Evolutionary conservation across 2,888 invertebrate genomes (phyloP).

Genomic region (Mesopsocus fuscifrons): DNA sequence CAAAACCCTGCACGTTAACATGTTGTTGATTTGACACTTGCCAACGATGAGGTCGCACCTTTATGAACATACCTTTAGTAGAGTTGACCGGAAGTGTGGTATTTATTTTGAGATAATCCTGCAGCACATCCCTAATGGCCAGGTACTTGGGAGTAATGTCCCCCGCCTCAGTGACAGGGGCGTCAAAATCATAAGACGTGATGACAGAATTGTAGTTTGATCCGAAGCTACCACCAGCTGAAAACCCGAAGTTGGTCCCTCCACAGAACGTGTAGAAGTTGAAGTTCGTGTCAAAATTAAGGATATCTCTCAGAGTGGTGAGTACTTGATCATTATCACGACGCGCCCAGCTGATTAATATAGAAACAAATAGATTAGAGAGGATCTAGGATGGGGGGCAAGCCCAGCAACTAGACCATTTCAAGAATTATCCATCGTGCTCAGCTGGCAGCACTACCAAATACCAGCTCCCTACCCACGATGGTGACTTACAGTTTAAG

Average conservation of each 20-base stretch:
- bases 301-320: conserved; percentile 32
- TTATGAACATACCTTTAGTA: not conserved
- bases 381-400: no score
- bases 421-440: no score
- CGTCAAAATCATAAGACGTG: conserved; percentile 84
- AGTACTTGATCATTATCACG: conserved; percentile 28
- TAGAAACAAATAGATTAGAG: no score
- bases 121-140: conserved; percentile 40
- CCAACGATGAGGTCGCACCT: no score
- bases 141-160: conserved; percentile 73
- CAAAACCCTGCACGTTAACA: no score
- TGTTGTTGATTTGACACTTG: no score
- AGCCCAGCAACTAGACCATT: no score
- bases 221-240: conserved; percentile 21
- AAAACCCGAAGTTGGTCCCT: conserved; percentile 69
- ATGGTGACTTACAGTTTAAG: no score
- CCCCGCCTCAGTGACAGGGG: conserved; percentile 75
- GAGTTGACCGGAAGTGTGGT: not conserved
- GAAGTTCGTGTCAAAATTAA: conserved; percentile 37
- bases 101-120: conserved; percentile 8
- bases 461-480: no score
- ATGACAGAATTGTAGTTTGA: conserved; percentile 40
- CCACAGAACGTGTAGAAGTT: conserved; percentile 89
- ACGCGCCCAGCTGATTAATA: not conserved
- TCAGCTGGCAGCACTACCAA: no score